Evolutionary conservation across 2,113 vertebrate species (phyloP).

Genomic region (Talpa occidentalis): DNA sequence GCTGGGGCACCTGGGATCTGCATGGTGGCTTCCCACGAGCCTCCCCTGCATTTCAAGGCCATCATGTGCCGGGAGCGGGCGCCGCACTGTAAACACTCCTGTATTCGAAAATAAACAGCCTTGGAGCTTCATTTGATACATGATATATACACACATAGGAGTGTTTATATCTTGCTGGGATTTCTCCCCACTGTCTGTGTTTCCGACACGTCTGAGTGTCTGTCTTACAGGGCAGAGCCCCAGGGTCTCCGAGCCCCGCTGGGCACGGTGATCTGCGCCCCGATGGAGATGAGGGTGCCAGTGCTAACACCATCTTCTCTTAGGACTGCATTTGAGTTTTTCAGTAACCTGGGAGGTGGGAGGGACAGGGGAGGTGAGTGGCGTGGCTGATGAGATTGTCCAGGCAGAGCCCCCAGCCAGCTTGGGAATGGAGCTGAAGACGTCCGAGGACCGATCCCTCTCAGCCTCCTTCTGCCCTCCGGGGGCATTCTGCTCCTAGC

Average conservation of each 20-base stretch:
- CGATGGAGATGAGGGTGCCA: too few relatives aligned
- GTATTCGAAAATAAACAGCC: neutral
- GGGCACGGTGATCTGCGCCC: neutral
- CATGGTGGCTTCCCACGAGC: accelerated
- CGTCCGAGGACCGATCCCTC: neutral
- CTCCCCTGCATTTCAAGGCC: neutral
- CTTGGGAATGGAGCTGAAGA: neutral
- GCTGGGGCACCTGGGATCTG: neutral
- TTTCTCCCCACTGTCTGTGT: conserved; percentile 36
- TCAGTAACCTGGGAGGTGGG: neutral
- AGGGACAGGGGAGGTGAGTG: neutral
- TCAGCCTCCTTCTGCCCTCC: neutral
- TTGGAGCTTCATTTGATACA: neutral
- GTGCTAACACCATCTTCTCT: too few relatives aligned
- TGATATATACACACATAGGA: neutral
- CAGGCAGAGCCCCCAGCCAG: neutral
- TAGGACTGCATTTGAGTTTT: neutral
- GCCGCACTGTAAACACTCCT: neutral
- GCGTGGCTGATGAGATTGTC: neutral
- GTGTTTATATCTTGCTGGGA: neutral
- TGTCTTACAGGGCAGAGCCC: neutral
- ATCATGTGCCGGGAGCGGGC: neutral
- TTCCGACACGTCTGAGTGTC: neutral
- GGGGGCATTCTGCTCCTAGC: neutral
- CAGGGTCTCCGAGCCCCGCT: neutral